These are phyloP conservation scores for Danionella dracula DNA, from an alignment of 2,797 vertebrate genomes.

Conservation along the genomic window DNA sequence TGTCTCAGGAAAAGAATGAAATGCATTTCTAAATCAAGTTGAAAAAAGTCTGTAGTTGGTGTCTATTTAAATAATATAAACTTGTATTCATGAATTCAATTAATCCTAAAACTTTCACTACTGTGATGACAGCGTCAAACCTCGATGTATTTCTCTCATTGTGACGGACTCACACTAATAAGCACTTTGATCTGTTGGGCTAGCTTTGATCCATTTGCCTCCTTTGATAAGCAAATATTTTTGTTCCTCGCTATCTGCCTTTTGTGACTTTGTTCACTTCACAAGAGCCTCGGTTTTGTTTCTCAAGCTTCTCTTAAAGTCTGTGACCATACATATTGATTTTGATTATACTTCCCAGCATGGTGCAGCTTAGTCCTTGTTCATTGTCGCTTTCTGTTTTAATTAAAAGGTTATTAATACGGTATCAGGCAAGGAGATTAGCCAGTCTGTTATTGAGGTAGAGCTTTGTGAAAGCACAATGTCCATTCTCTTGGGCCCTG, in stretches of 20 bases:
- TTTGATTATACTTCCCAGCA: slow-evolving; percentile 27
- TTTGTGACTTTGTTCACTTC: slow-evolving; percentile 34
- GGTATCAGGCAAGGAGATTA: slow-evolving; percentile 46
- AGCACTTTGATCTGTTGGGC: background rate
- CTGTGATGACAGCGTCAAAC: too few relatives aligned
- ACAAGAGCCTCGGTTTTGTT: slow-evolving; percentile 1
- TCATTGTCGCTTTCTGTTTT: slow-evolving; percentile 44
- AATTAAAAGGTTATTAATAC: slow-evolving; percentile 53
- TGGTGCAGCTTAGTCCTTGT: slow-evolving; percentile 44
- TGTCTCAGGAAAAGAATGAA: too few relatives aligned
- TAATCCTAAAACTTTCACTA: too few relatives aligned
- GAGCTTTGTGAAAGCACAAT: slow-evolving; percentile 43
- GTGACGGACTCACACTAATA: background rate
- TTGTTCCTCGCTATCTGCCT: slow-evolving; percentile 6
- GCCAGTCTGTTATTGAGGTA: slow-evolving; percentile 34
- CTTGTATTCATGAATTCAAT: too few relatives aligned
- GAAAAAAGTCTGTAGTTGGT: too few relatives aligned
- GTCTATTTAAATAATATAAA: too few relatives aligned
- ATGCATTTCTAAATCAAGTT: too few relatives aligned
- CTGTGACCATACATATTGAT: slow-evolving; percentile 33
- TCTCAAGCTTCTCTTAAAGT: background rate
- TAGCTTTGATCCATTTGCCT: slow-evolving; percentile 19
- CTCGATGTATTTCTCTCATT: background rate
- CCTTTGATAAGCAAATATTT: slow-evolving; percentile 29
- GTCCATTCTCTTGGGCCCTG: slow-evolving; percentile 36